Conservation (phyloP, 2,888 invertebrate species). For the Drosophila robusta region DNA sequence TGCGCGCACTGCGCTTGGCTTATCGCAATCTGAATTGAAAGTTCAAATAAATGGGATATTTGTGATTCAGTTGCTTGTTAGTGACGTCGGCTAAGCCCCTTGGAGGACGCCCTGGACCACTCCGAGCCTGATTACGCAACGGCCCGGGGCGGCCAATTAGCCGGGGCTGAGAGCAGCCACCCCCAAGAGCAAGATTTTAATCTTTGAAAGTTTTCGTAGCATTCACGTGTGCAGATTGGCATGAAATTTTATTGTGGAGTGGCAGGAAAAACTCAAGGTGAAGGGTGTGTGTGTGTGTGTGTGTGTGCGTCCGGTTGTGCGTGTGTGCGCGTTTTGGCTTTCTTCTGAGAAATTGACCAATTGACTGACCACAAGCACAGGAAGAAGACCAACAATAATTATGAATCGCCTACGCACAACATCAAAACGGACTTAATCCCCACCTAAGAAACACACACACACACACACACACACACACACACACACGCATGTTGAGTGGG, state of each 20-base stretch:
- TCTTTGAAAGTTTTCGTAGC: constrained; percentile 44
- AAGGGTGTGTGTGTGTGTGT: constrained; percentile 5
- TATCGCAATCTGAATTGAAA: constrained; percentile 64
- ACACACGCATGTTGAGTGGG: constrained; percentile 1
- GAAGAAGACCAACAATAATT: constrained; percentile 68
- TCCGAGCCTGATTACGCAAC: constrained; percentile 45
- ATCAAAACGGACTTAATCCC: constrained; percentile 81
- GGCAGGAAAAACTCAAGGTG: constrained; percentile 1
- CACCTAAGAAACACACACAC: constrained; percentile 34
- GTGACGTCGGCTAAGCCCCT: constrained; percentile 39
- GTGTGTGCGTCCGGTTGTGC: constrained; percentile 6
- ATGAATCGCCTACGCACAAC: constrained; percentile 75
- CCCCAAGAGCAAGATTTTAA: constrained; percentile 30
- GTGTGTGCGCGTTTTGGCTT: constrained; percentile 48
- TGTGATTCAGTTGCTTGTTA: constrained; percentile 36
- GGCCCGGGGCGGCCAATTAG: constrained; percentile 55
- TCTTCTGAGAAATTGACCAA: constrained; percentile 80
- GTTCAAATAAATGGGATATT: constrained; percentile 62
- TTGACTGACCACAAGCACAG: constrained; percentile 73
- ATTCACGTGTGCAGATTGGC: constrained; percentile 33
- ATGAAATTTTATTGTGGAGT: constrained; percentile 39
- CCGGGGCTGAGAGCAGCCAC: constrained; percentile 7
- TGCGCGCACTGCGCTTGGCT: constrained; percentile 37
- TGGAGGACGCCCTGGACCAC: no score
- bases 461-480: constrained; percentile 23